Evolutionary conservation across 1,140 invertebrate species (phyloP).

Genomic region (Vanessa atalanta): DNA sequence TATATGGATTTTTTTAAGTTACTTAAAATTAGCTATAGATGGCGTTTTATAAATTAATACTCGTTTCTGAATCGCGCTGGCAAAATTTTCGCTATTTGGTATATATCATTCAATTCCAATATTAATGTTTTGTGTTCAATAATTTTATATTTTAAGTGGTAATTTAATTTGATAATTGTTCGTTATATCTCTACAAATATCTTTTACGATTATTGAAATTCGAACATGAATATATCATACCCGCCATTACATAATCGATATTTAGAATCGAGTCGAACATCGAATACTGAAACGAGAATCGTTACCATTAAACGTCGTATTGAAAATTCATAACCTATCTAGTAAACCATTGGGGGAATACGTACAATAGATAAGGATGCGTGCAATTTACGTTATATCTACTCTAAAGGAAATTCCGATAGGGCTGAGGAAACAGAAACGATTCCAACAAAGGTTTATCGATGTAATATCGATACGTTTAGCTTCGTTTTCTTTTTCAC

Average conservation of each 20-base stretch:
- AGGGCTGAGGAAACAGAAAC: conserved; percentile 44
- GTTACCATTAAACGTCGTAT: conserved; percentile 44
- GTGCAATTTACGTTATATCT: conserved; percentile 57
- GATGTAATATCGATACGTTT: conserved; percentile 33
- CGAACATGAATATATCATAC: background rate
- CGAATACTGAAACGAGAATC: background rate
- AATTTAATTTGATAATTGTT: too few species aligned
- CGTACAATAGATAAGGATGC: conserved; percentile 50
- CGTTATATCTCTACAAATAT: too few species aligned
- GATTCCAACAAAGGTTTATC: conserved; percentile 54
- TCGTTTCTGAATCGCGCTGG: too few species aligned
- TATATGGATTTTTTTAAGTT: too few species aligned
- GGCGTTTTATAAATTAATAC: too few species aligned
- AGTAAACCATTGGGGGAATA: conserved; percentile 38
- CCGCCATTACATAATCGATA: background rate
- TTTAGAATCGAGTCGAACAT: background rate
- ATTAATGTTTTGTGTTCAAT: too few species aligned
- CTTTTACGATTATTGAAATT: background rate
- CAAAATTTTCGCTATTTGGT: too few species aligned
- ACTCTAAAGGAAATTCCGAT: conserved; percentile 43
- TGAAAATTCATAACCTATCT: conserved; percentile 56
- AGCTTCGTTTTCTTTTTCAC: conserved; percentile 43
- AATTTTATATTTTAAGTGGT: too few species aligned
- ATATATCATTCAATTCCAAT: too few species aligned
- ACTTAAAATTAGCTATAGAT: too few species aligned